Conservation (phyloP, 2,888 invertebrate species). For the Dilophus febrilis region DNA sequence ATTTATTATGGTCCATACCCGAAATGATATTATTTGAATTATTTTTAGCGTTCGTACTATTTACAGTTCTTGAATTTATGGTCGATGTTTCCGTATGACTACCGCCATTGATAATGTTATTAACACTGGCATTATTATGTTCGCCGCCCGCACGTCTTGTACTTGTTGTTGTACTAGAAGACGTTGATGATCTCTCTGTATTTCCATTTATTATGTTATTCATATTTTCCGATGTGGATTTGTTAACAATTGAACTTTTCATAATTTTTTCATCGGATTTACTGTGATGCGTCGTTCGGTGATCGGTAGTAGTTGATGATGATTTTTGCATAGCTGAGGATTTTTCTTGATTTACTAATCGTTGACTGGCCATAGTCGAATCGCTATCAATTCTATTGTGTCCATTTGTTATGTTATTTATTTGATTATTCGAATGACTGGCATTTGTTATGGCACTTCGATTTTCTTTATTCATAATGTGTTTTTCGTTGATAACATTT, state of each 20-base stretch:
- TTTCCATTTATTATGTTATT: not conserved
- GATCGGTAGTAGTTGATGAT: constrained; percentile 8
- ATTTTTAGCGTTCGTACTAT: too few species aligned
- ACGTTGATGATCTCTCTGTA: too few species aligned
- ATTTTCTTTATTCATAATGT: constrained; percentile 4
- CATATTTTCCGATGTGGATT: not conserved
- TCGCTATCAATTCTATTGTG: too few species aligned
- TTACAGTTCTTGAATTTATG: too few species aligned
- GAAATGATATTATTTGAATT: too few species aligned
- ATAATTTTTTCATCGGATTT: constrained; percentile 16
- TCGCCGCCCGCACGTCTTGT: too few species aligned
- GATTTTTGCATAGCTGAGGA: constrained; percentile 4
- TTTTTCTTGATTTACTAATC: constrained; percentile 1
- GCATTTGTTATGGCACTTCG: not conserved
- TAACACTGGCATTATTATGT: too few species aligned
- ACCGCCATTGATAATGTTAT: too few species aligned
- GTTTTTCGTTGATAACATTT: constrained; percentile 12
- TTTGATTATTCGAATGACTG: not conserved
- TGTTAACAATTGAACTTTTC: not conserved
- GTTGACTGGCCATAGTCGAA: constrained; percentile 4
- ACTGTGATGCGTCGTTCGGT: constrained; percentile 14
- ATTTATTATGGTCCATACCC: too few species aligned
- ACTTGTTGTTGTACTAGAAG: too few species aligned
- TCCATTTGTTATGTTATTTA: constrained; percentile 2
- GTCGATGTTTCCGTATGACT: too few species aligned